These are phyloP conservation scores for Drosophila subpulchrella DNA, from an alignment of 1,140 invertebrate genomes.

Conservation along the genomic window DNA sequence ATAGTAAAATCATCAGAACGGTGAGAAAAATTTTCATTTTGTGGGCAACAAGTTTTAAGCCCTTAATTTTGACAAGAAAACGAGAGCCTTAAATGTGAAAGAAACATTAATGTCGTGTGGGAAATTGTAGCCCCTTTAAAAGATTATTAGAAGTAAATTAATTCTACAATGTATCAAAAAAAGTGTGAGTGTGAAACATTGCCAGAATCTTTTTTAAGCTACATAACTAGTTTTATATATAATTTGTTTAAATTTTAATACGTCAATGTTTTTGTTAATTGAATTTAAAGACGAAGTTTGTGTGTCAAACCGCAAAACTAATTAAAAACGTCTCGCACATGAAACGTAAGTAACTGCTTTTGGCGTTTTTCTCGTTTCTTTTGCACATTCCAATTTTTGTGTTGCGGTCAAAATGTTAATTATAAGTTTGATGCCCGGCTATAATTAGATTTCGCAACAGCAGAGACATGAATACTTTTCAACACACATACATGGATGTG, in stretches of 20 bases:
- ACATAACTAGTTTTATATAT: too few species aligned
- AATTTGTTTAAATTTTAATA: too few species aligned
- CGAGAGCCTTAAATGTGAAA: background rate
- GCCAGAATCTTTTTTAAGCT: too few species aligned
- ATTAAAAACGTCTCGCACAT: constrained; percentile 66
- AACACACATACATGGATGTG: constrained; percentile 5
- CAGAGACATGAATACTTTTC: constrained; percentile 18
- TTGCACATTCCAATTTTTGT: constrained; percentile 39
- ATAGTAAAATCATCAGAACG: constrained; percentile 23
- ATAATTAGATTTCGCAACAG: constrained; percentile 69
- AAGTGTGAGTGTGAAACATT: too few species aligned
- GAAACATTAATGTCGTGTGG: background rate
- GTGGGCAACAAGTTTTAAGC: background rate
- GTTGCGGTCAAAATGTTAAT: constrained; percentile 78
- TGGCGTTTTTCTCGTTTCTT: constrained; percentile 26
- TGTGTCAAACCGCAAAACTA: constrained; percentile 71
- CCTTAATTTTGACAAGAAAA: constrained; percentile 1
- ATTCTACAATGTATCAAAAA: too few species aligned
- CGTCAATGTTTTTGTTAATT: background rate
- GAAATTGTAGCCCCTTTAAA: too few species aligned
- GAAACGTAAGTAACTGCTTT: constrained; percentile 16
- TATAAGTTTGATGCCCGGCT: constrained; percentile 71
- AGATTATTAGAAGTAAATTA: too few species aligned
- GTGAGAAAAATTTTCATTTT: constrained; percentile 24
- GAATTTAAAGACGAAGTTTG: constrained; percentile 20